Conservation (phyloP, 1,140 invertebrate genomes). For the Eueides isabella region DNA sequence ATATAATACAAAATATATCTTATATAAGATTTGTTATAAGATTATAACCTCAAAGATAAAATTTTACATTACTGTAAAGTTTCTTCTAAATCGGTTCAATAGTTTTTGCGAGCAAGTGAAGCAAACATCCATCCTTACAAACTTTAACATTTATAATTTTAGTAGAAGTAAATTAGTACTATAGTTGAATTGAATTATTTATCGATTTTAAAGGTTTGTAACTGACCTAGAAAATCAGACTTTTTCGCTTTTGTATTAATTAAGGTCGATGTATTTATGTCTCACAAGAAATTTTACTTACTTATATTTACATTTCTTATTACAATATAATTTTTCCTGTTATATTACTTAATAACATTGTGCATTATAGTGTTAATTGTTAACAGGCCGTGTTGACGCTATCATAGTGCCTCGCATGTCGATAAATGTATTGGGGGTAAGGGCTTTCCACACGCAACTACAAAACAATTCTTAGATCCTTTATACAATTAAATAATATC, state of each 20-base stretch:
- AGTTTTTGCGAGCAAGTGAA: too few relatives aligned
- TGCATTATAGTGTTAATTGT: neutral
- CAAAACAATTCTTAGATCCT: constrained; percentile 2
- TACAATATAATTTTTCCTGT: neutral
- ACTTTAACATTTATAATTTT: too few relatives aligned
- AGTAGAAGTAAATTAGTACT: too few relatives aligned
- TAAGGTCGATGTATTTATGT: neutral
- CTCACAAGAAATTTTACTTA: neutral
- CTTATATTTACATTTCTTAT: neutral
- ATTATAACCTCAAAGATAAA: too few relatives aligned
- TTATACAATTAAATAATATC: constrained; percentile 12
- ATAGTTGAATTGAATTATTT: too few relatives aligned
- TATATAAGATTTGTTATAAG: too few relatives aligned
- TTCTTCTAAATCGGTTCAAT: too few relatives aligned
- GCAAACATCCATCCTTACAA: too few relatives aligned
- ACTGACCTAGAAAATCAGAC: constrained; percentile 1
- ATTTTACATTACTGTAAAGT: too few relatives aligned
- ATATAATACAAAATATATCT: too few relatives aligned
- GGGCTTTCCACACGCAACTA: constrained; percentile 18
- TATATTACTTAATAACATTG: neutral
- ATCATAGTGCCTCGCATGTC: constrained; percentile 22
- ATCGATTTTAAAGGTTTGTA: neutral
- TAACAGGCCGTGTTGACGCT: constrained; percentile 19
- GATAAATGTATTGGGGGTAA: constrained; percentile 19
- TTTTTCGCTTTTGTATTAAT: neutral